Evolutionary conservation across 2,797 vertebrate species (phyloP).

Genomic region (Chrysocyon brachyurus): DNA sequence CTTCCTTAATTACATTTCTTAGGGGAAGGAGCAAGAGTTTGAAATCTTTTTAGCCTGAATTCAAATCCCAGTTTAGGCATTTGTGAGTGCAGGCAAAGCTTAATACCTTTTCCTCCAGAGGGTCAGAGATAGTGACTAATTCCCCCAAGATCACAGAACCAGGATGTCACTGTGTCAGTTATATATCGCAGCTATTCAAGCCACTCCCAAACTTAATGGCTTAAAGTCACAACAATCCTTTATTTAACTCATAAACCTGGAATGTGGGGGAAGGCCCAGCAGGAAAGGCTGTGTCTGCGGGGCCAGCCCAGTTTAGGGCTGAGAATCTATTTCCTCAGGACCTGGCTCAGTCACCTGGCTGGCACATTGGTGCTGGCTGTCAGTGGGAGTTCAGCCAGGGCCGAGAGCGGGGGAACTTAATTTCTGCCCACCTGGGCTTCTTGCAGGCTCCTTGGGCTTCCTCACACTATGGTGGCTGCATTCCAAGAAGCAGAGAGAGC

Average conservation of each 20-base stretch:
- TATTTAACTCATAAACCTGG: neutral
- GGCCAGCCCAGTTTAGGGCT: neutral
- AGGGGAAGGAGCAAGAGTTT: conserved; percentile 7
- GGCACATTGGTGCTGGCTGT: neutral
- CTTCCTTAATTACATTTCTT: neutral
- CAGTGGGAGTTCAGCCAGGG: neutral
- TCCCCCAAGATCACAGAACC: neutral
- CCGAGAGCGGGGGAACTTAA: neutral
- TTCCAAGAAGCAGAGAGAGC: neutral
- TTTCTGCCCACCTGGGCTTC: neutral
- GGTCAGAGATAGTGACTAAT: neutral
- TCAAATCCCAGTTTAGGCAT: conserved; percentile 39
- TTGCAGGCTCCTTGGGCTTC: neutral
- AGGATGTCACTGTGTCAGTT: neutral
- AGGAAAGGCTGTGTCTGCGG: neutral
- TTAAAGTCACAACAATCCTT: neutral
- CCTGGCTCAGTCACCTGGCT: neutral
- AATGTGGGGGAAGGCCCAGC: neutral
- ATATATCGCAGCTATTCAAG: neutral
- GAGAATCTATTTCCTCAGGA: neutral
- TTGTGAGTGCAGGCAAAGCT: neutral
- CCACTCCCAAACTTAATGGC: neutral
- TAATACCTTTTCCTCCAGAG: neutral
- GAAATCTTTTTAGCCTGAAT: neutral
- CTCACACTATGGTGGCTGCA: neutral